A percentile compares a stretch with the other conserved stretches of the same genome.
These are phyloP conservation scores for Chloromyia formosa DNA, from an alignment of 2,888 invertebrate genomes.

Conservation along the genomic window DNA sequence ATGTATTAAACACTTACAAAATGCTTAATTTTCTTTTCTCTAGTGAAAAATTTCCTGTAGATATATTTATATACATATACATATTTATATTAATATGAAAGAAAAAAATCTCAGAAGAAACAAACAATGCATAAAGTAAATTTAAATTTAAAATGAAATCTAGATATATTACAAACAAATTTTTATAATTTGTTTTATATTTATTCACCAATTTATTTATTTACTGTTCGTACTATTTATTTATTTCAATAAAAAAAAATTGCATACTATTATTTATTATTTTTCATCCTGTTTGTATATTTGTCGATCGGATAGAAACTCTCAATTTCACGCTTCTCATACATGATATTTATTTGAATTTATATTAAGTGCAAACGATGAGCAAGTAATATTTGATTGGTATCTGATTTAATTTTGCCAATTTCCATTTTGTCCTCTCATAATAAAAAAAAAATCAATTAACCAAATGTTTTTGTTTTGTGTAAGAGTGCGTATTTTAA, in stretches of 20 bases:
- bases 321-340: background rate
- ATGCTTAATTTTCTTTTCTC: slow-evolving; percentile 34
- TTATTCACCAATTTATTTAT: slow-evolving; percentile 10
- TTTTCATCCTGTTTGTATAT: background rate
- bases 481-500: slow-evolving; percentile 20
- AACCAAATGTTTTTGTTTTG: background rate
- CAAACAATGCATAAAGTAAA: slow-evolving; percentile 37
- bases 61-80: slow-evolving; percentile 18
- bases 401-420: slow-evolving; percentile 5
- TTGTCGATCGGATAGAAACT: background rate
- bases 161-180: slow-evolving; percentile 11
- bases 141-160: slow-evolving; percentile 11
- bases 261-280: too few species aligned
- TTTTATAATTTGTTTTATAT: slow-evolving; percentile 1
- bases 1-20: slow-evolving; percentile 13
- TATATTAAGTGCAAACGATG: background rate
- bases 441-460: background rate
- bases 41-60: slow-evolving; percentile 36
- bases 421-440: background rate
- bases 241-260: slow-evolving; percentile 6
- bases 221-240: slow-evolving; percentile 2
- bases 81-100: slow-evolving; percentile 2
- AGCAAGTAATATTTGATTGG: background rate
- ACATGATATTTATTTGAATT: background rate
- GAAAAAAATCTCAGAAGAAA: slow-evolving; percentile 30